phyloP scores from a whole-genome alignment of 2,888 invertebrate species.

The Sesia bembeciformis region DNA sequence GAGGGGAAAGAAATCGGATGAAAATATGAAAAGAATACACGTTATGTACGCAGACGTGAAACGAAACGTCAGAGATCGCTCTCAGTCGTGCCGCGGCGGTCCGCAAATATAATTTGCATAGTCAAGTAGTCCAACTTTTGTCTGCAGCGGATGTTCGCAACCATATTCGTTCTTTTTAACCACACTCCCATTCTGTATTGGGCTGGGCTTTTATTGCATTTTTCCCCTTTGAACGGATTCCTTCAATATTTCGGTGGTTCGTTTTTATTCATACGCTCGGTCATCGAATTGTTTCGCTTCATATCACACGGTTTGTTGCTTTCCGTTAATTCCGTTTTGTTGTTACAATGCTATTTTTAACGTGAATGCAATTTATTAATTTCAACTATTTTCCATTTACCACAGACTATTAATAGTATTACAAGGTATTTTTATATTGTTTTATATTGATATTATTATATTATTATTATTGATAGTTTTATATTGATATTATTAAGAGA shows the following conservation, averaged over 20 bases:
- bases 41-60: conserved; percentile 66
- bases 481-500: too few species aligned
- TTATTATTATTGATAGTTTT: too few species aligned
- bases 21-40: conserved; percentile 75
- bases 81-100: conserved; percentile 54
- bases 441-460: too few species aligned
- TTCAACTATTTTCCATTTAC: too few species aligned
- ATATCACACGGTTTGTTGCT: conserved; percentile 49
- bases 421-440: too few species aligned
- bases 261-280: conserved; percentile 69
- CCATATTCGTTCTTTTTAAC: conserved; percentile 72
- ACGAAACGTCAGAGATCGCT: conserved; percentile 70
- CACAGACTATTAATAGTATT: too few species aligned
- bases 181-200: conserved; percentile 67
- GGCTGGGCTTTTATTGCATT: conserved; percentile 66
- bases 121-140: conserved; percentile 72
- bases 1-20: conserved; percentile 73
- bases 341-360: neutral
- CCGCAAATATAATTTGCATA: conserved; percentile 76
- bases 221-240: conserved; percentile 73
- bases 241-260: conserved; percentile 71
- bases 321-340: conserved; percentile 29
- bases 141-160: conserved; percentile 69
- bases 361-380: neutral
- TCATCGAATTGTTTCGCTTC: conserved; percentile 68